phyloP scores from a whole-genome alignment of 2,113 vertebrate species.

The Neodon shergylaensis region DNA sequence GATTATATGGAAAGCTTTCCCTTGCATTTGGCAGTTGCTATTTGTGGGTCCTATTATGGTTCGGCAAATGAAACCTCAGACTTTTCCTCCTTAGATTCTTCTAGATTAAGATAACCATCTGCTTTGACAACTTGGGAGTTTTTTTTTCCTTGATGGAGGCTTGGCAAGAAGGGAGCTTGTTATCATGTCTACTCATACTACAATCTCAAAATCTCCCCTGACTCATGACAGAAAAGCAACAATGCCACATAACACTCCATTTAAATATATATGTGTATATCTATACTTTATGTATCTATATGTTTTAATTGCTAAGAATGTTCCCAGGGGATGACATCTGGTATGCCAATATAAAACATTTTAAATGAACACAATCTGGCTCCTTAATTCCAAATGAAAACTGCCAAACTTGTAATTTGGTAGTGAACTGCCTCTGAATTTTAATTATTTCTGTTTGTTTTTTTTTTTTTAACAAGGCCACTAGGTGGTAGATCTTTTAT shows the following conservation, averaged over 20 bases:
- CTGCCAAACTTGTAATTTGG: conserved; percentile 66
- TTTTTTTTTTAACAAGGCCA: conserved; percentile 41
- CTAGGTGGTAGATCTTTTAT: conserved; percentile 46
- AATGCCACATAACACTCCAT: conserved; percentile 42
- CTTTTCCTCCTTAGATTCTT: not conserved
- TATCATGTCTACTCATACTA: conserved; percentile 48
- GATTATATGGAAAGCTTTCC: not conserved
- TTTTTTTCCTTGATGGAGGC: not conserved
- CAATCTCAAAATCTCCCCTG: conserved; percentile 53
- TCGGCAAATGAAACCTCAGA: conserved; percentile 22
- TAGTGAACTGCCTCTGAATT: conserved; percentile 64
- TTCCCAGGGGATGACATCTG: conserved; percentile 72
- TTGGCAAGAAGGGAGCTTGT: not conserved
- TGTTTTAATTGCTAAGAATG: conserved; percentile 72
- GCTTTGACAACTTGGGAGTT: conserved; percentile 16
- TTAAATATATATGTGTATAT: not conserved
- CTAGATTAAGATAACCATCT: conserved; percentile 55
- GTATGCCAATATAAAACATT: conserved; percentile 73
- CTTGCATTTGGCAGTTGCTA: not conserved
- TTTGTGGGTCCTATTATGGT: conserved; percentile 3
- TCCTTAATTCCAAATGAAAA: conserved; percentile 75
- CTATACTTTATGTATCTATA: conserved; percentile 51
- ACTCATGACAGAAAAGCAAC: conserved; percentile 52
- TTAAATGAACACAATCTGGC: conserved; percentile 77
- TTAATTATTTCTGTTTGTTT: conserved; percentile 53